These are phyloP conservation scores for Panorpa germanica DNA, from an alignment of 2,888 invertebrate genomes.

Conservation along the genomic window DNA sequence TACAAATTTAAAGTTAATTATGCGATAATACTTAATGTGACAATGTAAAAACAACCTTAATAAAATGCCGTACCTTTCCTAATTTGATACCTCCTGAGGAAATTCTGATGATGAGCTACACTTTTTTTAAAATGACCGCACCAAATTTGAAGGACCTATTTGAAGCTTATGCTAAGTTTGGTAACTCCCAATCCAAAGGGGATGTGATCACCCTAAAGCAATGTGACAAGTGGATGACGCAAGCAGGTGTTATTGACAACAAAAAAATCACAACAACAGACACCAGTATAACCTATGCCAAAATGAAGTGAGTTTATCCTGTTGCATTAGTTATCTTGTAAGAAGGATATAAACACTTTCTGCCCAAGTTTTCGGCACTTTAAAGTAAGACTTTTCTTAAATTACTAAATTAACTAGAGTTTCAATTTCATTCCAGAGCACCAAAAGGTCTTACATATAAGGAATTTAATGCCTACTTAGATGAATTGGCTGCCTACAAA, in stretches of 20 bases:
- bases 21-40: too few relatives aligned
- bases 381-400: neutral
- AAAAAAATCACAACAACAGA: constrained; percentile 50
- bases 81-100: too few relatives aligned
- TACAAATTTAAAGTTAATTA: too few relatives aligned
- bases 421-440: too few relatives aligned
- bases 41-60: too few relatives aligned
- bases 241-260: constrained; percentile 38
- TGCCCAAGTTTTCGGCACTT: neutral
- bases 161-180: constrained; percentile 44
- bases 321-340: neutral
- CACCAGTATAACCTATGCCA: constrained; percentile 48
- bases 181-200: constrained; percentile 43
- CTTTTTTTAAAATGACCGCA: too few relatives aligned
- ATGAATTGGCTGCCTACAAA: constrained; percentile 42
- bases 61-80: too few relatives aligned
- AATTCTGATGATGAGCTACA: too few relatives aligned
- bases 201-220: constrained; percentile 44
- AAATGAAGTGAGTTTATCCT: constrained; percentile 31
- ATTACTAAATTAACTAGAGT: too few relatives aligned
- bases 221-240: constrained; percentile 56
- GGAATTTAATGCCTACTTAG: constrained; percentile 33
- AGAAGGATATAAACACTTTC: neutral
- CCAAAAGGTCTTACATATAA: constrained; percentile 19
- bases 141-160: constrained; percentile 33